Percentiles rank a stretch among this genome's conserved stretches.
Conservation (phyloP, 2,797 vertebrate genomes). For the Carapus acus region DNA sequence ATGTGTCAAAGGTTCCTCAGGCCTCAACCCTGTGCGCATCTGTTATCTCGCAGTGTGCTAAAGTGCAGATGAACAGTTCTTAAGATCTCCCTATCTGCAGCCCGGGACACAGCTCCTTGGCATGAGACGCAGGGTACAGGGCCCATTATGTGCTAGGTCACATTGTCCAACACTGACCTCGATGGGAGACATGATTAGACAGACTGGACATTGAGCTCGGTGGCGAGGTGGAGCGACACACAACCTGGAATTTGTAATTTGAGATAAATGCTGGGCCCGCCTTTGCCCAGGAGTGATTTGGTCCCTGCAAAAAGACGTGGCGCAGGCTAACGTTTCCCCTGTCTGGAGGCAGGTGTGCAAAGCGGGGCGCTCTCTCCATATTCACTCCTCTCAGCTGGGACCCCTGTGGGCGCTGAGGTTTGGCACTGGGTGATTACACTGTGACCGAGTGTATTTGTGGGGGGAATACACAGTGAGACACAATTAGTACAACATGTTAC, state of each 20-base stretch:
- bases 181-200: conserved; percentile 21
- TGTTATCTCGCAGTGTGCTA: conserved; percentile 49
- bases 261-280: conserved; percentile 7
- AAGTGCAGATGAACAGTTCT: conserved; percentile 59
- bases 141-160: conserved; percentile 25
- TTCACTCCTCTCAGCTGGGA: conserved; percentile 5
- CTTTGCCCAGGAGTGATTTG: too few relatives aligned
- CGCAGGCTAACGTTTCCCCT: conserved; percentile 45
- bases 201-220: conserved; percentile 13
- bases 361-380: conserved; percentile 5
- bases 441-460: conserved; percentile 22
- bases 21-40: conserved; percentile 16
- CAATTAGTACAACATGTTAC: conserved; percentile 24
- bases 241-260: conserved; percentile 7
- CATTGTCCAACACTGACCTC: conserved; percentile 33
- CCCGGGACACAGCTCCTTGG: conserved; percentile 39
- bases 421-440: conserved; percentile 59
- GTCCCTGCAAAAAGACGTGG: conserved; percentile 20
- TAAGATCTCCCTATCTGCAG: conserved; percentile 41
- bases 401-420: conserved; percentile 36
- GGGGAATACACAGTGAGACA: conserved; percentile 13
- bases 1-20: conserved; percentile 32
- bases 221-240: conserved; percentile 30
- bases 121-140: conserved; percentile 37
- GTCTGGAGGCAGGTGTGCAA: conserved; percentile 20